These are phyloP conservation scores for Oncorhynchus tshawytscha DNA, from an alignment of 2,113 vertebrate species.

Conservation along the genomic window DNA sequence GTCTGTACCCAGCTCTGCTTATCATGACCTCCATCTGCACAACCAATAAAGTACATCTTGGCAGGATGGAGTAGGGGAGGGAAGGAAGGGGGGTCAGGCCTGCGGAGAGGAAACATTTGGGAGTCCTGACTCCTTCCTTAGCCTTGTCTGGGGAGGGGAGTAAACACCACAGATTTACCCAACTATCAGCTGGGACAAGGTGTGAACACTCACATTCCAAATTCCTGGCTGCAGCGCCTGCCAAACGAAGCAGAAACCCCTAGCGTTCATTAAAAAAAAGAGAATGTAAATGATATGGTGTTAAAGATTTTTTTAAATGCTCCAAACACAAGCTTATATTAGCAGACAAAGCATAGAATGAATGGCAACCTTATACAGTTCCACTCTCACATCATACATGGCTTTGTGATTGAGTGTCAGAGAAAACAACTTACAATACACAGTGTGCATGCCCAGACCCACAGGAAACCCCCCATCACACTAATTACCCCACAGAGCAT, in stretches of 20 bases:
- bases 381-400: constrained; percentile 15
- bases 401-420: constrained; percentile 34
- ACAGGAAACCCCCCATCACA: constrained; percentile 47
- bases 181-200: constrained; percentile 39
- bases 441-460: constrained; percentile 24
- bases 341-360: constrained; percentile 31
- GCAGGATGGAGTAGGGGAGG: constrained; percentile 23
- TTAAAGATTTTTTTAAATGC: constrained; percentile 39
- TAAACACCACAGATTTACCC: constrained; percentile 30
- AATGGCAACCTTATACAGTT: constrained; percentile 40
- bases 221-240: constrained; percentile 38
- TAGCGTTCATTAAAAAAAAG: constrained; percentile 36
- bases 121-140: constrained; percentile 64
- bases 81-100: constrained; percentile 23
- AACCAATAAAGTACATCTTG: constrained; percentile 60
- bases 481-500: constrained; percentile 33
- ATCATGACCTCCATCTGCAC: constrained; percentile 34
- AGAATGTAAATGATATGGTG: constrained; percentile 42
- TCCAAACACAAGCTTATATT: constrained; percentile 47
- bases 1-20: constrained; percentile 69
- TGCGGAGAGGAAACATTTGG: constrained; percentile 60
- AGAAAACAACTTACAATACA: constrained; percentile 45
- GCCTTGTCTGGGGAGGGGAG: constrained; percentile 38
- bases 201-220: constrained; percentile 65
- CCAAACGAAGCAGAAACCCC: constrained; percentile 28